phyloP scores from a whole-genome alignment of 2,888 invertebrate species.

The Teleiodes luculella region DNA sequence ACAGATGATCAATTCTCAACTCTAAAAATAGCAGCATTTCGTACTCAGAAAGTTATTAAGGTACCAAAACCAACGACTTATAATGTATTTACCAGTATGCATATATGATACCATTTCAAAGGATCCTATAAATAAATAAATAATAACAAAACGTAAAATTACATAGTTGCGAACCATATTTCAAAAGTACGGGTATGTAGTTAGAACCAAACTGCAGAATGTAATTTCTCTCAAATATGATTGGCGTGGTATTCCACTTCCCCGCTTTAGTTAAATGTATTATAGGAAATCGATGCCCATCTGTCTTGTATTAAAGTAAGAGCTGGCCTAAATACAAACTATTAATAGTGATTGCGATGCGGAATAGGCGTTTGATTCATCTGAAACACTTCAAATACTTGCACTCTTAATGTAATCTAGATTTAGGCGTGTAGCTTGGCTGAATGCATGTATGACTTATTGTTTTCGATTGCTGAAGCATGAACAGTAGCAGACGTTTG shows the following conservation, averaged over 20 bases:
- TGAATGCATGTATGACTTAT: background rate
- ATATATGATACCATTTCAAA: too few species aligned
- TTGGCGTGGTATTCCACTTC: background rate
- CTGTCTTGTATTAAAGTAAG: conserved; percentile 51
- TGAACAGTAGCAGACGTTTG: background rate
- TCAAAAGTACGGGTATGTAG: too few species aligned
- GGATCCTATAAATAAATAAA: too few species aligned
- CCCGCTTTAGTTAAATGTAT: background rate
- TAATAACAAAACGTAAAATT: too few species aligned
- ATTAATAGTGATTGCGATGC: conserved; percentile 36
- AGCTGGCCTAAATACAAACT: conserved; percentile 48
- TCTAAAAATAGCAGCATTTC: too few species aligned
- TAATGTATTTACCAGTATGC: too few species aligned
- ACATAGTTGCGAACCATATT: too few species aligned
- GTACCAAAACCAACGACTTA: too few species aligned
- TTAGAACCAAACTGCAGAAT: too few species aligned
- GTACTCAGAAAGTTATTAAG: too few species aligned
- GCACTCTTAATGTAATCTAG: background rate
- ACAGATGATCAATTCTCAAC: too few species aligned
- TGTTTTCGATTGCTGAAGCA: background rate
- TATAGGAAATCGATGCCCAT: conserved; percentile 29
- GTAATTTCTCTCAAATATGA: too few species aligned
- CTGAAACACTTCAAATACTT: background rate
- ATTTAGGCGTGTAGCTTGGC: background rate
- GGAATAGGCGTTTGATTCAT: conserved; percentile 21